These are phyloP conservation scores for Carcina quercana DNA, from an alignment of 2,888 invertebrate genomes.

Conservation along the genomic window DNA sequence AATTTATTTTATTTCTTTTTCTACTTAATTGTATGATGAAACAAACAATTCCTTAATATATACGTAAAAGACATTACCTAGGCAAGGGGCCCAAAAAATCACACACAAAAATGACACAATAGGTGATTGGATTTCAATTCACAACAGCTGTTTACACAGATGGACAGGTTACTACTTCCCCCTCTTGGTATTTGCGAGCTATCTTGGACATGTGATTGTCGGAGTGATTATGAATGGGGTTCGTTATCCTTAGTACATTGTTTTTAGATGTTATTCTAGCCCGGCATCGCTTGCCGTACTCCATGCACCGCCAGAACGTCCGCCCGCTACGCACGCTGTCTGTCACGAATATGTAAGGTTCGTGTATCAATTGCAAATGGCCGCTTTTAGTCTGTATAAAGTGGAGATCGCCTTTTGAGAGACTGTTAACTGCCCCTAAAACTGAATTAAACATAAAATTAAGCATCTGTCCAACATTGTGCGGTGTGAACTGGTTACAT, in stretches of 20 bases:
- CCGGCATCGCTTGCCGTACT: conserved; percentile 64
- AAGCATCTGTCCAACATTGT: too few species aligned
- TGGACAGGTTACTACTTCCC: conserved; percentile 64
- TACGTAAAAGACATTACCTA: not conserved
- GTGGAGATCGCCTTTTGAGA: conserved; percentile 56
- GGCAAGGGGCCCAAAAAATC: too few species aligned
- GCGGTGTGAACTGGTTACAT: too few species aligned
- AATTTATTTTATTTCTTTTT: too few species aligned
- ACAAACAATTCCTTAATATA: too few species aligned
- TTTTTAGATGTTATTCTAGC: conserved; percentile 67
- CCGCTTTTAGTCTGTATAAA: conserved; percentile 69
- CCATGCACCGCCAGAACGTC: conserved; percentile 70
- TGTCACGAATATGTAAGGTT: conserved; percentile 66
- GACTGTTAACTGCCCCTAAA: conserved; percentile 44
- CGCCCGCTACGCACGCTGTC: conserved; percentile 67
- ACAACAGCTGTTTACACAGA: conserved; percentile 32
- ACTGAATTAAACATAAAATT: conserved; percentile 30
- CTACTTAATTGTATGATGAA: too few species aligned
- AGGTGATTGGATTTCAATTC: not conserved
- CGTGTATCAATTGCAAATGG: conserved; percentile 62
- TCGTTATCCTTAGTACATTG: conserved; percentile 59
- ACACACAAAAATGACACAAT: not conserved
- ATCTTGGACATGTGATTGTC: conserved; percentile 63
- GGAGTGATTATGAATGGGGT: conserved; percentile 58
- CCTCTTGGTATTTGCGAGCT: conserved; percentile 54